Base-by-base conservation (phyloP, 2,888 invertebrate species). In the Cerastoderma edule region DNA sequence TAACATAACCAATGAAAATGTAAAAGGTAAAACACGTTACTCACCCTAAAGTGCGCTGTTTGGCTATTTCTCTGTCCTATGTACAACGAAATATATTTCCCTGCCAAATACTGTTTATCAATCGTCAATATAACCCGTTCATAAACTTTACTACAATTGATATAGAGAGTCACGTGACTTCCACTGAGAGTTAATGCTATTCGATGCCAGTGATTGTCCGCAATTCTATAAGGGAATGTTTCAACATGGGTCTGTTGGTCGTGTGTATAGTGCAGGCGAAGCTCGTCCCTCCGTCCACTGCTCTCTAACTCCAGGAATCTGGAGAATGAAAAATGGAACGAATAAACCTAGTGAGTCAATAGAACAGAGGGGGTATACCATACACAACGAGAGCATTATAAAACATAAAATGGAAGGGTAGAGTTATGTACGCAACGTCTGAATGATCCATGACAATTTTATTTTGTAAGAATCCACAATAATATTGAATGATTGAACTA, bases 221-320 rank as follows among this genome's bases (percentile, higher is more conserved):
- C 97, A 92, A 97, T 94, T 90, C 96, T 95, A 94, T 96, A 96
- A 88, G 96, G 96, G 94, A 97, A 97, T 92, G 96, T 95, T 94
- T 97, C 97, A 89, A 96, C 95, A 48, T 80, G 88, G 65, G 86
- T 80, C 60, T 88, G 87, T 77, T 88, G 85, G 85, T 90, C 85
- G 75, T 89, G 87, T 56, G 84, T 86, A 75, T 90, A 91, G 72
- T 91, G 90, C 68, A 92, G 83, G n/a, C 90, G 88, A 24, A 92
- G 69, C 94, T 97, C 97, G 93, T 97, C 96, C 90, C 96, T 95
- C 83, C 96, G 95, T 86, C 97, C 97, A 93, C 96, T 96, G 92
- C 97, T 97, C 94, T 97, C 97, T 93, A 97, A 95, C 94, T 97
- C 97, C 94, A 97, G 94, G 94, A 96, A 96, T 94, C 97, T 96